Evolutionary conservation across 1,140 invertebrate species (phyloP).

Genomic region (Cotesia glomerata): DNA sequence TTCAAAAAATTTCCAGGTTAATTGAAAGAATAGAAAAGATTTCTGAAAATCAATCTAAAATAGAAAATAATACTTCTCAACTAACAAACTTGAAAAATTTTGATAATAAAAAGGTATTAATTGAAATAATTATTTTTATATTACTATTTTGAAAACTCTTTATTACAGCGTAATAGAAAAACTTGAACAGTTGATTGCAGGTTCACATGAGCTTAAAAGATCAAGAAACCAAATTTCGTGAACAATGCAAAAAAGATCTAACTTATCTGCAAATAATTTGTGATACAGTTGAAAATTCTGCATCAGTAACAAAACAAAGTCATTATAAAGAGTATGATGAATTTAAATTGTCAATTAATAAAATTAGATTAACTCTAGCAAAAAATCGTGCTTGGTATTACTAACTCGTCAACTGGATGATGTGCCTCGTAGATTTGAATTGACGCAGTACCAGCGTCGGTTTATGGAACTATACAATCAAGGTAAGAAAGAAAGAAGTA

Average conservation of each 20-base stretch:
- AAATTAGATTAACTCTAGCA: slow-evolving; percentile 72
- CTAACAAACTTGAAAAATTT: slow-evolving; percentile 61
- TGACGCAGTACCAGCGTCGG: slow-evolving; percentile 92
- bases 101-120: slow-evolving; percentile 46
- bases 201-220: slow-evolving; percentile 77
- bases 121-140: too few species aligned
- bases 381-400: slow-evolving; percentile 83
- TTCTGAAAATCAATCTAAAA: slow-evolving; percentile 35
- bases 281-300: slow-evolving; percentile 58
- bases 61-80: slow-evolving; percentile 53
- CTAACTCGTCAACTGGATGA: slow-evolving; percentile 85
- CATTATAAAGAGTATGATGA: slow-evolving; percentile 64
- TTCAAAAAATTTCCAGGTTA: slow-evolving; percentile 46
- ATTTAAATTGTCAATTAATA: slow-evolving; percentile 66
- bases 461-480: slow-evolving; percentile 97
- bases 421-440: slow-evolving; percentile 88
- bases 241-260: slow-evolving; percentile 75
- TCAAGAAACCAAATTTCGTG: slow-evolving; percentile 77
- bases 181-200: slow-evolving; percentile 70
- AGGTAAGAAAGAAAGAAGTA: slow-evolving; percentile 65
- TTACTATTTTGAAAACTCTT: slow-evolving; percentile 14
- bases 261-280: slow-evolving; percentile 67
- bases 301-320: slow-evolving; percentile 47
- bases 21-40: slow-evolving; percentile 44
- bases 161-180: slow-evolving; percentile 67